Conservation (phyloP, 2,797 vertebrate species). For the Danio aesculapii region DNA sequence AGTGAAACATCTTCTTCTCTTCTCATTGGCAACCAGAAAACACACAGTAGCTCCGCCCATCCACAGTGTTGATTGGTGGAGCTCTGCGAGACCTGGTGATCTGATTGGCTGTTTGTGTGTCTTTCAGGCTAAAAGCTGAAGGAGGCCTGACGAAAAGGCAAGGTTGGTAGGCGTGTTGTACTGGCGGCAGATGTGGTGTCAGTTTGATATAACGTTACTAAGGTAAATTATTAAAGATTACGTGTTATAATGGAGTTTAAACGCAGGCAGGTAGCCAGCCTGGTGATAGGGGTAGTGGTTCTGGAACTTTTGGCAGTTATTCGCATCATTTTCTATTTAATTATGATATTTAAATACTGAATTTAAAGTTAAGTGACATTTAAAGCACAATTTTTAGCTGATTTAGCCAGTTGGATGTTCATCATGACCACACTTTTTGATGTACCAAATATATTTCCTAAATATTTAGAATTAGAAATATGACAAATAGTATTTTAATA, state of each 20-base stretch:
- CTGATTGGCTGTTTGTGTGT: slow-evolving; percentile 62
- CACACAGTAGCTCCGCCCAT: slow-evolving; percentile 55
- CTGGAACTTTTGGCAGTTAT: too few relatives aligned
- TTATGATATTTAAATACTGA: too few relatives aligned
- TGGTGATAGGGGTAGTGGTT: too few relatives aligned
- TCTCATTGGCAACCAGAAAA: slow-evolving; percentile 69
- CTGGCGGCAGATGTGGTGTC: slow-evolving; percentile 37
- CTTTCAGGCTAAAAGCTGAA: accelerated
- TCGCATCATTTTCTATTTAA: too few relatives aligned
- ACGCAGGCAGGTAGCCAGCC: too few relatives aligned
- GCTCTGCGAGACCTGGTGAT: accelerated
- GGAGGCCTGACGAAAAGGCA: slow-evolving; percentile 49
- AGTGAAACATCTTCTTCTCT: slow-evolving; percentile 61
- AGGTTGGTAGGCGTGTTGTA: slow-evolving; percentile 76
- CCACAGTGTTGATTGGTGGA: slow-evolving; percentile 62
- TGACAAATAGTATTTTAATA: too few relatives aligned
- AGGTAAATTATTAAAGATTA: slow-evolving; percentile 20
- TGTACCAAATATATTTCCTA: too few relatives aligned
- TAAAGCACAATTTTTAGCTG: too few relatives aligned
- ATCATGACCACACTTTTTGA: too few relatives aligned
- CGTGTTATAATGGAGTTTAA: neutral
- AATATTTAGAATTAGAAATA: too few relatives aligned
- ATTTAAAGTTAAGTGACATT: too few relatives aligned
- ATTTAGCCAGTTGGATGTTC: too few relatives aligned
- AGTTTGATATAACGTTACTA: neutral